These are phyloP conservation scores for Mylabris phalerata DNA, from an alignment of 1,140 invertebrate species.

Conservation along the genomic window DNA sequence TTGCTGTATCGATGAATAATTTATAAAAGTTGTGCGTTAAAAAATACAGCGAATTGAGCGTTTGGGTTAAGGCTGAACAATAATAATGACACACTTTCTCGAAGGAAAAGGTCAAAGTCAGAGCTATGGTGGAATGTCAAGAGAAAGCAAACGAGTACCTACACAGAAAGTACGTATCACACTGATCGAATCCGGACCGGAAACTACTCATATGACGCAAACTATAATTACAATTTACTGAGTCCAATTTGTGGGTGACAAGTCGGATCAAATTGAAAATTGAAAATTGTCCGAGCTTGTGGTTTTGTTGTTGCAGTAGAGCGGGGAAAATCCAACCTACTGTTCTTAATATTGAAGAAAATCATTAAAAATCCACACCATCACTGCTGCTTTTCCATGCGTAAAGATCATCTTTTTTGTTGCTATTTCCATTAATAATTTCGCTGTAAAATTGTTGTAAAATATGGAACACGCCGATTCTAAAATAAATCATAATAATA, in stretches of 20 bases:
- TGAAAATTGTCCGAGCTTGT: no score
- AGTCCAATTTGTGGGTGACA: no score
- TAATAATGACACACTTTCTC: slow-evolving; percentile 35
- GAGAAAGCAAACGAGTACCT: slow-evolving; percentile 18
- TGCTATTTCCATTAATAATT: slow-evolving; percentile 6
- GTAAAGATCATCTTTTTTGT: background rate
- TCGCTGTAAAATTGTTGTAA: no score
- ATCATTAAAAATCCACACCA: background rate
- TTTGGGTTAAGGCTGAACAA: slow-evolving; percentile 33
- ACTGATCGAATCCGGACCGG: slow-evolving; percentile 17
- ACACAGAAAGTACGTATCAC: slow-evolving; percentile 12
- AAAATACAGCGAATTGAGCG: background rate
- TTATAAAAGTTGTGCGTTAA: no score
- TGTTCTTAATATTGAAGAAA: slow-evolving; percentile 11
- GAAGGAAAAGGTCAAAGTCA: slow-evolving; percentile 34
- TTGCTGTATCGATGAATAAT: no score
- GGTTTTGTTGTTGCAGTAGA: no score
- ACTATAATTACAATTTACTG: background rate
- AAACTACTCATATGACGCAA: slow-evolving; percentile 11
- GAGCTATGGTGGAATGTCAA: slow-evolving; percentile 22
- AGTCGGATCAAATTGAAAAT: no score
- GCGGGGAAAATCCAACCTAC: slow-evolving; percentile 1
- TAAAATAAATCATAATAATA: no score
- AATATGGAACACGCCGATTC: slow-evolving; percentile 3
- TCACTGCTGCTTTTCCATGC: slow-evolving; percentile 7